Evolutionary conservation across 2,888 invertebrate genomes (phyloP), one percentile per base, ranked within the genome.

Genomic region (Endomychus coccineus): DNA sequence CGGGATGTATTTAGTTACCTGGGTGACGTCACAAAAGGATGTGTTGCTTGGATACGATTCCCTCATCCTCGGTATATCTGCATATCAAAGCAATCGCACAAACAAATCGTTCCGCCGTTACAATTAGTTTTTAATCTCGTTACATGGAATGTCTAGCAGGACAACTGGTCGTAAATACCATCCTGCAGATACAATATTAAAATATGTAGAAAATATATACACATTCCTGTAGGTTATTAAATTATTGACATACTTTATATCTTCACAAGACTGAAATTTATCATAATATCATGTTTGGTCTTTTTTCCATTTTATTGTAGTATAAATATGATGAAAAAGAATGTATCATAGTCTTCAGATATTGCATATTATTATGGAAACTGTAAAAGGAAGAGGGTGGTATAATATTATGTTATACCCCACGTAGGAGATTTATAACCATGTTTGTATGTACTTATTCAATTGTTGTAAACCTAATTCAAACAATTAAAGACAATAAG

Each of bases 1-100:
- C 29, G 28, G 38, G 24, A 29, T 34, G 39, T 39, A 32, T 39
- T 39, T 38, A 38, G 65, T 64, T 62, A 62, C 65, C 64, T 60
- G 60, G 64, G 64, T 61, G 61, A 64, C 60, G 59, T 62, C 62
- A 62, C 61, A 62, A 56, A 61, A 61, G 62, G 59, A 56, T 55
- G 55, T 61, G 65, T 65, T 63, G 62, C 65, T 52, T 55, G 59
- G 65, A 55, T 55, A 65, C 65, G 54, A 55, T 55, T 56, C 58
- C 58, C 56, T 55, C 53, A 52, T 54, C 54, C 54, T 56, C 50
- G 40, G 40, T 49, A 50, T 56, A 57, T 57, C 57, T 56, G 58
- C 56, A 57, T 58, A 60, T 59, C 61, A 58, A 58, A 55, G 52
- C 52, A 53, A 55, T 57, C 58, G 59, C 50, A 53, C 61, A 60